phyloP scores from a whole-genome alignment of 2,797 vertebrate genomes.

The Danio aesculapii region DNA sequence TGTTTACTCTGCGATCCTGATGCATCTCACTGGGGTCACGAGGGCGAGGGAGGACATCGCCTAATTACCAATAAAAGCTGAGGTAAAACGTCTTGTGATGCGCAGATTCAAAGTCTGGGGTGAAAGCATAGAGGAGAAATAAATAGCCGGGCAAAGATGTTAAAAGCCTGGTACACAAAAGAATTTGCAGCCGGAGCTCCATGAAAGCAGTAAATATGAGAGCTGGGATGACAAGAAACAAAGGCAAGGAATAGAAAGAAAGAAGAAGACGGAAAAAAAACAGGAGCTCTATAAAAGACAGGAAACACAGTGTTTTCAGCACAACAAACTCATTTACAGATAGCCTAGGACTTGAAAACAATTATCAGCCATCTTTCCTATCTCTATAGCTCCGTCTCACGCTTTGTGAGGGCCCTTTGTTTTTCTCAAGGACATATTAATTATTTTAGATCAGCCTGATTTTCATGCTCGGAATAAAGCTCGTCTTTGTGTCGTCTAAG shows the following conservation, averaged over 20 bases:
- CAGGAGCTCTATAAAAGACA: constrained; percentile 68
- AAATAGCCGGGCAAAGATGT: constrained; percentile 70
- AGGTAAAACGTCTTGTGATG: constrained; percentile 42
- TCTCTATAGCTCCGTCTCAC: constrained; percentile 72
- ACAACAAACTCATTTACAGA: constrained; percentile 83
- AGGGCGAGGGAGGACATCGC: constrained; percentile 41
- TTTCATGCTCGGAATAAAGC: constrained; percentile 79
- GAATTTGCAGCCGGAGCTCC: constrained; percentile 59
- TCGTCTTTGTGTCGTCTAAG: constrained; percentile 73
- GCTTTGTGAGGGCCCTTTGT: constrained; percentile 76
- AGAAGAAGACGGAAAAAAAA: constrained; percentile 46
- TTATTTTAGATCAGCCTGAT: constrained; percentile 86
- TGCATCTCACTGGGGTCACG: constrained; percentile 35
- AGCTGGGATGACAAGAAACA: constrained; percentile 72
- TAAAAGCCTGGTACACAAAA: constrained; percentile 67
- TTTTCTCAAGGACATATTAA: constrained; percentile 88
- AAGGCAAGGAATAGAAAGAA: constrained; percentile 67
- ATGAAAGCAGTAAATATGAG: constrained; percentile 73
- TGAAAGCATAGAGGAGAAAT: constrained; percentile 63
- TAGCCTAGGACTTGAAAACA: constrained; percentile 81
- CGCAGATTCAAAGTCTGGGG: constrained; percentile 49
- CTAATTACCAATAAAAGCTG: constrained; percentile 52
- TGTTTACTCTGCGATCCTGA: constrained; percentile 48
- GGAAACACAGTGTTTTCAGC: constrained; percentile 70
- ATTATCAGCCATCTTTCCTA: constrained; percentile 80